Conservation (phyloP, 2,888 invertebrate species). For the Octodonta nipae region DNA sequence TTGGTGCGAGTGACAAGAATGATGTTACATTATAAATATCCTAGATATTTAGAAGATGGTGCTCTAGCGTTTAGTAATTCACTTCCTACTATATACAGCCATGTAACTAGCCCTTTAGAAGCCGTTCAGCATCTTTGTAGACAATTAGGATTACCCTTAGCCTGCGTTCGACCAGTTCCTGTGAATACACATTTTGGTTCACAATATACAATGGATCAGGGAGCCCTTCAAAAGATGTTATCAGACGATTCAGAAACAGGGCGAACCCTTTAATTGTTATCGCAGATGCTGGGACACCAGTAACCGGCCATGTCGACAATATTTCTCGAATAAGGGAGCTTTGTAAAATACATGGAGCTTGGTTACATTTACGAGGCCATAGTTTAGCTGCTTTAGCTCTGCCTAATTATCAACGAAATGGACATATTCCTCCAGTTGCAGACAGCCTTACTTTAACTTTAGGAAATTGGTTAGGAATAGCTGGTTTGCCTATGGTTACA, state of each 20-base stretch:
- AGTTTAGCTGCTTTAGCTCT: slow-evolving; percentile 64
- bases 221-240: slow-evolving; percentile 66
- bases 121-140: slow-evolving; percentile 69
- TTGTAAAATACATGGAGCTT: slow-evolving; percentile 64
- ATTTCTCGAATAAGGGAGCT: slow-evolving; percentile 59
- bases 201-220: slow-evolving; percentile 68
- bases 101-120: slow-evolving; percentile 63
- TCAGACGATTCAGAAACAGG: slow-evolving; percentile 64
- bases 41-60: slow-evolving; percentile 68
- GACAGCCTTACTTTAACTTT: slow-evolving; percentile 86
- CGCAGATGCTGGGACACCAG: slow-evolving; percentile 69
- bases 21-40: slow-evolving; percentile 67
- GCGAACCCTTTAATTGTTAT: slow-evolving; percentile 61
- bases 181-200: slow-evolving; percentile 57
- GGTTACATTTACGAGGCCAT: slow-evolving; percentile 85
- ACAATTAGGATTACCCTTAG: slow-evolving; percentile 71
- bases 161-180: slow-evolving; percentile 75
- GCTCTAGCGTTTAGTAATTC: slow-evolving; percentile 65
- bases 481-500: slow-evolving; percentile 69
- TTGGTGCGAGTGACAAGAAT: slow-evolving; percentile 68
- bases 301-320: slow-evolving; percentile 75
- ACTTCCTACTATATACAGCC: slow-evolving; percentile 77
- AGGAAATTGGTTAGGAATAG: slow-evolving; percentile 83
- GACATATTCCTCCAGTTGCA: slow-evolving; percentile 52
- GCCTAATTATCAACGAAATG: slow-evolving; percentile 29